Conservation (phyloP, 1,140 invertebrate genomes). For the Leptinotarsa defecta region DNA sequence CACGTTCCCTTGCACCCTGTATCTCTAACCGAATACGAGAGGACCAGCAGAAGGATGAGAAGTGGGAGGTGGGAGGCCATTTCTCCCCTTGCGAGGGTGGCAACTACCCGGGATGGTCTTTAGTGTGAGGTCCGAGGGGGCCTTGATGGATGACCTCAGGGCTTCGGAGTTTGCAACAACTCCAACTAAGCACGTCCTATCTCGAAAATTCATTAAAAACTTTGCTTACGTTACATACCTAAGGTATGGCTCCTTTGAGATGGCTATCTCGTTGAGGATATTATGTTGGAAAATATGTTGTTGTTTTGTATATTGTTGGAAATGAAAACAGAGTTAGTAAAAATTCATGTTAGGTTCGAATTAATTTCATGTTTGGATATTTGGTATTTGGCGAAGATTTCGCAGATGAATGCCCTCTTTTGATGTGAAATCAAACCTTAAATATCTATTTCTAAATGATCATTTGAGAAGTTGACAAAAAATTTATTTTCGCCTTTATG, state of each 20-base stretch:
- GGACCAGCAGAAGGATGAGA: constrained; percentile 40
- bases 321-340: too few species aligned
- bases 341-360: too few species aligned
- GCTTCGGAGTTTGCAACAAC: constrained; percentile 41
- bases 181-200: constrained; percentile 29
- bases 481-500: too few species aligned
- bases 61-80: constrained; percentile 41
- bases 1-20: constrained; percentile 28
- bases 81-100: constrained; percentile 46
- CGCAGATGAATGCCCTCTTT: too few species aligned
- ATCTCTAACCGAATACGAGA: constrained; percentile 17
- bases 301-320: too few species aligned
- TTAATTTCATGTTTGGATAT: too few species aligned
- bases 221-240: constrained; percentile 42
- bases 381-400: too few species aligned
- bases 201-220: constrained; percentile 48
- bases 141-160: constrained; percentile 52
- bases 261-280: constrained; percentile 27
- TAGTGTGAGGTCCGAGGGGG: constrained; percentile 49
- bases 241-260: constrained; percentile 49
- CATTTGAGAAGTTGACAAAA: too few species aligned
- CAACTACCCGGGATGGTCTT: constrained; percentile 41
- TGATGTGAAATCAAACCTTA: too few species aligned
- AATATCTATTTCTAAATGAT: too few species aligned
- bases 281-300: constrained; percentile 11